Base-by-base conservation (phyloP, 2,113 vertebrate species). In the Chrysochloris asiatica region DNA sequence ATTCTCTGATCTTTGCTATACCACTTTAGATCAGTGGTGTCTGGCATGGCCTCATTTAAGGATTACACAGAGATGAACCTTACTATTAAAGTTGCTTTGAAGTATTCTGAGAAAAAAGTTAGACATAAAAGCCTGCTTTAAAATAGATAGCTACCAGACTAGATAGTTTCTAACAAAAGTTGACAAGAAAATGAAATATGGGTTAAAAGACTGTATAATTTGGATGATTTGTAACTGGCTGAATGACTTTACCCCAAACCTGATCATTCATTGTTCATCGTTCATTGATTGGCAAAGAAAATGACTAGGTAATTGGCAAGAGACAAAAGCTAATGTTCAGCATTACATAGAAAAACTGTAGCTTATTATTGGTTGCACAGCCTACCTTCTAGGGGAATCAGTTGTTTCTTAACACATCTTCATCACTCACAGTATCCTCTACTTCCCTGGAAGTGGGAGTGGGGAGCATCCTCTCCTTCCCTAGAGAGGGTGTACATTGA, bases 171-270 rank as follows among this genome's bases (percentile, higher is more conserved):
- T 72, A 75, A 21, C 43, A 79, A 87, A 95, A 87, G 24, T 92
- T 89, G 86, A 73, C 67, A 91, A 82, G 78, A 82, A 78, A 92
- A 84, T 89, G 89, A 94, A 96, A 93, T 91, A 91, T 13, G 41
- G 54, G 77, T 67, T 50, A 73, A 87, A 86, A 81, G 88, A 92
- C 54, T 77, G 41, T 26, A n/a, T n/a, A 73, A n/a, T 91, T 82
- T 94, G 80, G 77, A 80, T 92, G 94, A 91, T 90, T 91, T 78
- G 80, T 87, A 89, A 87, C 75, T 67, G 19, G 50, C 86, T 78
- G 84, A 93, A 93, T 61, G 52, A 77, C 76, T 47, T 13, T 72
- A 45, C 7, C 83, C 36, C 54, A 89, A 93, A 61, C 69, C 45
- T 82, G 73, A 93, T 94, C 61, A 78, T 78, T 94, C 73, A 87